A percentile compares a stretch with the other conserved stretches of the same genome.
These are phyloP conservation scores for Cryptocephalus moraei DNA, from an alignment of 2,888 invertebrate species.

Conservation along the genomic window DNA sequence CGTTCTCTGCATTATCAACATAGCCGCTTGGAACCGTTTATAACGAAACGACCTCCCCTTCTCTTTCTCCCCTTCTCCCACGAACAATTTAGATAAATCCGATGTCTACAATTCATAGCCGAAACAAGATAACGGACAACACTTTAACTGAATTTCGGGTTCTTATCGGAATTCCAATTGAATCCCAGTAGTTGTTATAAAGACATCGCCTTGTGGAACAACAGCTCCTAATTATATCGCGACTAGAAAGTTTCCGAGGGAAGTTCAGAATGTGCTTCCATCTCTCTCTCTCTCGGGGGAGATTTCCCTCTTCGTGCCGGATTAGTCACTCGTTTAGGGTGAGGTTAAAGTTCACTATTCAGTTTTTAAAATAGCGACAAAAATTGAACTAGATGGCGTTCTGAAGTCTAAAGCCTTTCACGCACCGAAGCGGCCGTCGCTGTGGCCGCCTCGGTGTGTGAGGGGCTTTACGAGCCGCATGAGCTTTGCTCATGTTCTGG, in stretches of 20 bases:
- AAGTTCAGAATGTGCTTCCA: too few relatives aligned
- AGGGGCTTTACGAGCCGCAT: too few relatives aligned
- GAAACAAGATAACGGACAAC: conserved; percentile 13
- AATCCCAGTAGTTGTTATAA: conserved; percentile 31
- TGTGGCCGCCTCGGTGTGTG: too few relatives aligned
- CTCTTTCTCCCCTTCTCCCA: background rate
- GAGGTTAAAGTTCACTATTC: too few relatives aligned
- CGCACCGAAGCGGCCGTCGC: too few relatives aligned
- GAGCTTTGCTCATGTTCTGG: too few relatives aligned
- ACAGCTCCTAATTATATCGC: conserved; percentile 35
- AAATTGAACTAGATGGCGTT: too few relatives aligned
- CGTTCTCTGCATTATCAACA: conserved; percentile 15
- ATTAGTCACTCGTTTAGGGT: too few relatives aligned
- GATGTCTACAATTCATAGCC: conserved; percentile 29
- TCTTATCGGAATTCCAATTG: conserved; percentile 36
- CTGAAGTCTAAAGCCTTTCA: too few relatives aligned
- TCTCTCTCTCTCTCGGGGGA: too few relatives aligned
- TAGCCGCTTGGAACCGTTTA: conserved; percentile 5
- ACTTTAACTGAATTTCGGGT: conserved; percentile 27
- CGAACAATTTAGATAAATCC: conserved; percentile 32
- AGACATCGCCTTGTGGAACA: conserved; percentile 34
- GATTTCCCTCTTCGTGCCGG: too few relatives aligned
- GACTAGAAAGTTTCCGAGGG: conserved; percentile 29
- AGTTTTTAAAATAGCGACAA: too few relatives aligned
- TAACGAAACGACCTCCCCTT: background rate